Conservation (phyloP, 2,113 vertebrate genomes). For the Passer montanus region DNA sequence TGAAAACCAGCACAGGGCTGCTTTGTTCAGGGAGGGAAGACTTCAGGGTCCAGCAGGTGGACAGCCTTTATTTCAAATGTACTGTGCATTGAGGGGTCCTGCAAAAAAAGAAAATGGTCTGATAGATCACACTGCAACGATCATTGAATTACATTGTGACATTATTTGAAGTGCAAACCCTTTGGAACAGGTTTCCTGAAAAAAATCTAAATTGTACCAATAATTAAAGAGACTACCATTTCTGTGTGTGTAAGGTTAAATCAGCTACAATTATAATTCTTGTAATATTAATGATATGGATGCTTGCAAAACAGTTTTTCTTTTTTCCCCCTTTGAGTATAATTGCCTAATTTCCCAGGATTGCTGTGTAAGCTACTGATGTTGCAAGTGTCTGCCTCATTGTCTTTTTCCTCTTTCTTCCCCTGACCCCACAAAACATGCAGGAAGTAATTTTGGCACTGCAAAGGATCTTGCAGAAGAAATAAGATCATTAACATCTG, state of each 20-base stretch:
- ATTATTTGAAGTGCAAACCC: neutral
- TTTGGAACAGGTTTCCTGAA: neutral
- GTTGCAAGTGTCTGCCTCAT: neutral
- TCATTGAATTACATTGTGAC: neutral
- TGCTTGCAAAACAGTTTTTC: neutral
- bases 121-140: neutral
- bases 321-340: neutral
- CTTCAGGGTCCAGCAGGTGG: neutral
- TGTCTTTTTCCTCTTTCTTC: neutral
- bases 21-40: neutral
- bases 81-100: neutral
- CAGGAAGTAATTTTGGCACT: conserved; percentile 85
- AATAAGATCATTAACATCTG: conserved; percentile 78
- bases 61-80: neutral
- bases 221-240: neutral
- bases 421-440: neutral
- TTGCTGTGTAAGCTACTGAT: neutral
- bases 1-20: neutral
- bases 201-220: neutral
- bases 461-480: conserved; percentile 86
- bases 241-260: neutral
- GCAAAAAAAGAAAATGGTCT: neutral
- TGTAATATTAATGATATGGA: neutral
- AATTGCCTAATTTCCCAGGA: neutral
- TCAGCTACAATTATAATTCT: neutral